A percentile compares a stretch with the other conserved stretches of the same genome.
Conservation (phyloP, 2,888 invertebrate species). For the Himalopsyche kuldschensis region DNA sequence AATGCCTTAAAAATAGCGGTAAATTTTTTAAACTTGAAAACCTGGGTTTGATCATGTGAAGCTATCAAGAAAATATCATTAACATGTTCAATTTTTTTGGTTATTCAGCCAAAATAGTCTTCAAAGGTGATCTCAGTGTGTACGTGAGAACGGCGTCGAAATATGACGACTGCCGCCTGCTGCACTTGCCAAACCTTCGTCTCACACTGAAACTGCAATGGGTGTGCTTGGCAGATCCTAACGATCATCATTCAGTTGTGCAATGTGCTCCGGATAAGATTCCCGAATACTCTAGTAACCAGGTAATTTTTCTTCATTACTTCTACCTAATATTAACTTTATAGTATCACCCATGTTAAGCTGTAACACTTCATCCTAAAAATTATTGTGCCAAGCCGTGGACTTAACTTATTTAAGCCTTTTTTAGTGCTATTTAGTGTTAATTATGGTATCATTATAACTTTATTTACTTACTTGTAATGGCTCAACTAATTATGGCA, state of each 20-base stretch:
- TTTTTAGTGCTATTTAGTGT: too few relatives aligned
- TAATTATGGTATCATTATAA: too few relatives aligned
- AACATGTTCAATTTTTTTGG: slow-evolving; percentile 10
- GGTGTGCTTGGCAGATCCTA: slow-evolving; percentile 89
- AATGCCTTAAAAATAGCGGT: too few relatives aligned
- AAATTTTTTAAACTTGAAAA: too few relatives aligned
- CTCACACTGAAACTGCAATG: slow-evolving; percentile 83
- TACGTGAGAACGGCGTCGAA: slow-evolving; percentile 97
- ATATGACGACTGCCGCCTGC: slow-evolving; percentile 94
- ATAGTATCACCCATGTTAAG: background rate
- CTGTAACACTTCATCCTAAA: too few relatives aligned
- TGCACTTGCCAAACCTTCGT: slow-evolving; percentile 88
- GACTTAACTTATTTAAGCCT: too few relatives aligned
- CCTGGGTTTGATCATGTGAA: too few relatives aligned
- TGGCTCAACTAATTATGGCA: too few relatives aligned
- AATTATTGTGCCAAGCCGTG: too few relatives aligned
- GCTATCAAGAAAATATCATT: too few relatives aligned
- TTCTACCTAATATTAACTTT: background rate
- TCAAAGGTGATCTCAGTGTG: slow-evolving; percentile 92
- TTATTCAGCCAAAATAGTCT: slow-evolving; percentile 74
- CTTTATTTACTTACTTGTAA: too few relatives aligned
- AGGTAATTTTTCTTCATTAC: slow-evolving; percentile 54
- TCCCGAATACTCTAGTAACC: slow-evolving; percentile 95
- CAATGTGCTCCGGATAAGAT: slow-evolving; percentile 95
- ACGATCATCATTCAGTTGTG: slow-evolving; percentile 94